Evolutionary conservation across 1,140 invertebrate species (phyloP), one percentile per base, ranked within the genome.

Genomic region (Chlorops oryzae): DNA sequence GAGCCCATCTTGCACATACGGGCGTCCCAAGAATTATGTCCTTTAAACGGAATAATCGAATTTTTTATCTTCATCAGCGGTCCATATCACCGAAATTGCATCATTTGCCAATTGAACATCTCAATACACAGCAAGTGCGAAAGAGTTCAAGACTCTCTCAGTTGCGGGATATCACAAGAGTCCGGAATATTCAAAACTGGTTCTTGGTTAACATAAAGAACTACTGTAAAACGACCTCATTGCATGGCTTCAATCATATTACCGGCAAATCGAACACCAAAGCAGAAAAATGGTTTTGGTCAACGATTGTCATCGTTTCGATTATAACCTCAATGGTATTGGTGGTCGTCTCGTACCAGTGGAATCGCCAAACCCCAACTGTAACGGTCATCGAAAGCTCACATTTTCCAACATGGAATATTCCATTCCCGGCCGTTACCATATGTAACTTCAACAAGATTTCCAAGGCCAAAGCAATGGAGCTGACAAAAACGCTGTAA

Each of bases 381-480:
- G 58, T 77, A 3, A 73, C 75, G 3, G 78, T 84, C 0, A 81
- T 85, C 52, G 81, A 85, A 57, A 81, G 80, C 21, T 83, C 80
- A 0, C 81, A 84, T 63, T 78, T 79, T 37, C 79, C 81, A n/a
- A 82, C 84, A 32, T 85, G 82, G 80, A 80, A 83, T 58, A 78
- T 82, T 47, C 80, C 80, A 1, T 86, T 85, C 63, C 84, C 84
- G 0, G 82, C 82, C 0, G 78, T 86, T 0, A 84, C 83, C 0
- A 73, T 86, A 35, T 85, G 83, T 58, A 76, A 80, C 59, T 74
- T 83, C 15, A 86, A 86, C 64, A 77, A 79, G 46, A 75, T 72
- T 27, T 72, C 69, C 0, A 62, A 47, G 18, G 39, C 6, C 0
- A 69, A 57, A 27, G 66, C 66, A 1, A 7, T 58, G 10, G 45